These are phyloP conservation scores for Rotaria sp. DNA, from an alignment of 2,888 invertebrate genomes.

Conservation along the genomic window DNA sequence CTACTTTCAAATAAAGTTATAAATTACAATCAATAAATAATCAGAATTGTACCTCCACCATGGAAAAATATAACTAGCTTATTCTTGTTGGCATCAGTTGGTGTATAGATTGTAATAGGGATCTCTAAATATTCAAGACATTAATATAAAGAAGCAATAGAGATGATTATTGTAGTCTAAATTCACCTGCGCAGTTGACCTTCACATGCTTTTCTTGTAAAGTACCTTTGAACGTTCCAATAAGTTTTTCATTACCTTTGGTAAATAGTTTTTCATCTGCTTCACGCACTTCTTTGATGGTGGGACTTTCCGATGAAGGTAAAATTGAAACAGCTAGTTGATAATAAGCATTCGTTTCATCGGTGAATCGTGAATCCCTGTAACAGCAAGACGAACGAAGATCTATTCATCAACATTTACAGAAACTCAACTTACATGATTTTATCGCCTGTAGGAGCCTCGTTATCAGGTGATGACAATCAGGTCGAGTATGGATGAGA, in stretches of 20 bases:
- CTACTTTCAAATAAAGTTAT: background rate
- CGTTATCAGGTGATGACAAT: too few species aligned
- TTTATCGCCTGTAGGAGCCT: too few species aligned
- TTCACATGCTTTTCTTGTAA: background rate
- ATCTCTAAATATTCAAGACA: background rate
- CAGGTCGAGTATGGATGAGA: too few species aligned
- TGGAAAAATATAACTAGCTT: background rate
- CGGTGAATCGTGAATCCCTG: background rate
- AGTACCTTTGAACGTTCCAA: background rate
- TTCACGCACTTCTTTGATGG: background rate
- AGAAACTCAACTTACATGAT: background rate
- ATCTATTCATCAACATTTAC: background rate
- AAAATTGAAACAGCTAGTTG: background rate
- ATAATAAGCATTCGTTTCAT: background rate
- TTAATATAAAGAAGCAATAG: background rate
- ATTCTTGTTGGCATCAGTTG: background rate
- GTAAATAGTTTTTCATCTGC: background rate
- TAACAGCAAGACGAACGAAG: background rate
- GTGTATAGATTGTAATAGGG: background rate
- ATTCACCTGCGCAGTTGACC: background rate
- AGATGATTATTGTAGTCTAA: too few species aligned
- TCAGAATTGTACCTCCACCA: background rate
- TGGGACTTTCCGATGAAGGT: background rate
- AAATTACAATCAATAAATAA: background rate
- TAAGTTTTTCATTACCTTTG: background rate